These are phyloP conservation scores for Clarias pachynema DNA, from an alignment of 2,797 vertebrate species.

Conservation along the genomic window DNA sequence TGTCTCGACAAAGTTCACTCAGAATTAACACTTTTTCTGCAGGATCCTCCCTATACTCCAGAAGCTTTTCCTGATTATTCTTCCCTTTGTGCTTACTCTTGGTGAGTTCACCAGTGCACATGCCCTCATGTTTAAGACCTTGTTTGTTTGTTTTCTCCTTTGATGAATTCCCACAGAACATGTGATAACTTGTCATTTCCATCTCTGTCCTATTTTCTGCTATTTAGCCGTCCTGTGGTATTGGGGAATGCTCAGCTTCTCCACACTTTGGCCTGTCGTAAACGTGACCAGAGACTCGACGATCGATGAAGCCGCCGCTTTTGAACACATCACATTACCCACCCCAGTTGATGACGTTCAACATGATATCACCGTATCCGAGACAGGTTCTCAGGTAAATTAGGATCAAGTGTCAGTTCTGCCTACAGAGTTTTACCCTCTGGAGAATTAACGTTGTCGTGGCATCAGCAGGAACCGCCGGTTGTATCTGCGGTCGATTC, in stretches of 20 bases:
- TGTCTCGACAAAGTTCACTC: neutral
- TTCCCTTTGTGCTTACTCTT: slow-evolving; percentile 24
- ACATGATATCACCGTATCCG: neutral
- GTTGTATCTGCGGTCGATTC: neutral
- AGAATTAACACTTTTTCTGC: slow-evolving; percentile 35
- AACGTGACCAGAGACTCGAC: neutral
- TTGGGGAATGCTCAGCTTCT: slow-evolving; percentile 19
- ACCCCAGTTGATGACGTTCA: neutral
- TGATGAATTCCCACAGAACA: neutral
- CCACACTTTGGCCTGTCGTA: slow-evolving; percentile 11
- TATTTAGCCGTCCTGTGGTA: slow-evolving; percentile 22
- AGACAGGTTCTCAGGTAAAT: neutral
- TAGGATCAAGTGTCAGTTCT: neutral
- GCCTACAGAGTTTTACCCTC: neutral
- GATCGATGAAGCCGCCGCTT: neutral
- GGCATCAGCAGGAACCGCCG: neutral
- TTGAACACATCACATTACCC: neutral
- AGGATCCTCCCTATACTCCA: slow-evolving; percentile 13
- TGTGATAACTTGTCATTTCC: neutral
- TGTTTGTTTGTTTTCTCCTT: neutral
- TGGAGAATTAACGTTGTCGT: neutral
- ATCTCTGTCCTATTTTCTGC: neutral
- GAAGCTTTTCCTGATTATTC: slow-evolving; percentile 30
- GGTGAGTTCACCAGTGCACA: neutral
- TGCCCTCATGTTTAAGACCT: neutral